Percentiles rank a stretch among this genome's conserved stretches.
Evolutionary conservation across 2,797 vertebrate genomes (phyloP).

Genomic region (Eulemur coronatus): DNA sequence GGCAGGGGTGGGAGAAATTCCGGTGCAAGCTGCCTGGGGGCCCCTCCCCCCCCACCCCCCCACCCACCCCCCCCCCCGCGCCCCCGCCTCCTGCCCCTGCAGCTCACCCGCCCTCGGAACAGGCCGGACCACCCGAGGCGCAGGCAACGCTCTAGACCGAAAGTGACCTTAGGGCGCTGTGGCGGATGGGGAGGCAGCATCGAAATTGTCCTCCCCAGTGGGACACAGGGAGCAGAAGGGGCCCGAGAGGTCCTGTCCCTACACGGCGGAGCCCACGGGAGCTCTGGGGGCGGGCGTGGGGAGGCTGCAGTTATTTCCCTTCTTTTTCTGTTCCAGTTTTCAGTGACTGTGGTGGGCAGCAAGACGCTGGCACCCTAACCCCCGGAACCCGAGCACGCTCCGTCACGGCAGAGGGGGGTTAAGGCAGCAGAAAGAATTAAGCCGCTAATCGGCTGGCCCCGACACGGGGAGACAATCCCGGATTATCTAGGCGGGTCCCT

Average conservation of each 20-base stretch:
- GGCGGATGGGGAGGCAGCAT: neutral
- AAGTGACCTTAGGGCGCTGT: neutral
- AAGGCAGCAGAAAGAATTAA: accelerated
- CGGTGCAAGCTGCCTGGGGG: too few relatives aligned
- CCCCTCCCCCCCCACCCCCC: too few relatives aligned
- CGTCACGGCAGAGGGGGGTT: too few relatives aligned
- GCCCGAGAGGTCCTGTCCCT: neutral
- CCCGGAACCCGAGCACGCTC: accelerated
- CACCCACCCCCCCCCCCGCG: too few relatives aligned
- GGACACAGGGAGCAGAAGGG: neutral
- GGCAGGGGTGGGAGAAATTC: too few relatives aligned
- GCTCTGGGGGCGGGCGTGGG: neutral
- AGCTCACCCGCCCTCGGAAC: too few relatives aligned
- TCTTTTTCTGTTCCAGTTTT: neutral
- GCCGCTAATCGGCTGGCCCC: neutral
- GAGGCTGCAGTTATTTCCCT: neutral
- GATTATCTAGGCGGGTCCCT: accelerated
- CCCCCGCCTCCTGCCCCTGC: neutral
- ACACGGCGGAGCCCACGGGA: neutral
- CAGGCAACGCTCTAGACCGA: neutral
- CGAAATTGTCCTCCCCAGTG: too few relatives aligned
- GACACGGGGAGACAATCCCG: accelerated
- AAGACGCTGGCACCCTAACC: too few relatives aligned
- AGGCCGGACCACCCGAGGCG: neutral
- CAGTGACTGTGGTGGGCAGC: neutral